Conservation (phyloP, 2,888 invertebrate genomes). For the Rhagonycha fulva region DNA sequence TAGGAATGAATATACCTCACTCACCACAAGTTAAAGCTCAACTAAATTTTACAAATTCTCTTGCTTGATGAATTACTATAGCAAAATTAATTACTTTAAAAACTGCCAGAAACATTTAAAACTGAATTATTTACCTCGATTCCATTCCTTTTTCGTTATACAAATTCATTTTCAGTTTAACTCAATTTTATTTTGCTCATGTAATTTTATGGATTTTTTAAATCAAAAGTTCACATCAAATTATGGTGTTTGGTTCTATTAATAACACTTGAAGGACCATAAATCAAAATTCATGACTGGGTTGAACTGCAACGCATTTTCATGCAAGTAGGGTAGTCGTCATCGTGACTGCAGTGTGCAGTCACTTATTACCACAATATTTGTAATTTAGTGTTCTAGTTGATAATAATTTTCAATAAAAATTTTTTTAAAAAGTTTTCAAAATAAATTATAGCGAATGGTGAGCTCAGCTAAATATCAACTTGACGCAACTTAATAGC, state of each 20-base stretch:
- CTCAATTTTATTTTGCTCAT: neutral
- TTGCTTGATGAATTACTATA: neutral
- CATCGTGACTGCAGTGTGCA: neutral
- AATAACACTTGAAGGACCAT: neutral
- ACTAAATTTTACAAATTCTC: neutral
- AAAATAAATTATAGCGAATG: neutral
- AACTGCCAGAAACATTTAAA: neutral
- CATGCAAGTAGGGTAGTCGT: neutral
- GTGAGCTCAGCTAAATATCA: neutral
- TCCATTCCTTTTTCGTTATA: neutral
- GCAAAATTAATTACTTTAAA: neutral
- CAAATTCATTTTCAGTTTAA: neutral
- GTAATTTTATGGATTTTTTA: neutral
- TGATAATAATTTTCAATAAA: neutral
- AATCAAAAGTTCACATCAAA: neutral
- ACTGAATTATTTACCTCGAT: neutral
- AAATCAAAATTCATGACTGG: neutral
- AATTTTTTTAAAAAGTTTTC: neutral
- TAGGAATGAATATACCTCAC: neutral
- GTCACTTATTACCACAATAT: neutral
- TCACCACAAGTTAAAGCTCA: neutral
- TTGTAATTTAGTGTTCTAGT: neutral
- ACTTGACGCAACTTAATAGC: neutral
- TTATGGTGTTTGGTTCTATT: neutral
- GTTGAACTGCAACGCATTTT: neutral